These are phyloP conservation scores for Galerucella calmariensis DNA, from an alignment of 2,888 invertebrate genomes.

Conservation along the genomic window DNA sequence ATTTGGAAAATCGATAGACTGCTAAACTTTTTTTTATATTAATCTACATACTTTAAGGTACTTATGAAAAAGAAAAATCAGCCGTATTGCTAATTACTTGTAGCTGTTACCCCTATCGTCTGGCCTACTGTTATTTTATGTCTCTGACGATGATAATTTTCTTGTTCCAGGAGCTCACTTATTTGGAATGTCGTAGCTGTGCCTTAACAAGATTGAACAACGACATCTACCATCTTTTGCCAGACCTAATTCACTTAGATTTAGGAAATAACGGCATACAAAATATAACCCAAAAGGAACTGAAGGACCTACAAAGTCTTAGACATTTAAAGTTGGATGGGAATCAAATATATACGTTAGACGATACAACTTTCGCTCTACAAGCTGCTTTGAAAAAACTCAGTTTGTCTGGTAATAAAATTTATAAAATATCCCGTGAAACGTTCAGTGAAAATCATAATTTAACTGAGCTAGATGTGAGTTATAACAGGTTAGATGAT, in stretches of 20 bases:
- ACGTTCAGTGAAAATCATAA: slow-evolving; percentile 79
- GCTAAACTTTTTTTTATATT: too few relatives aligned
- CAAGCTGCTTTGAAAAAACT: slow-evolving; percentile 69
- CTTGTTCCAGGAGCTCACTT: slow-evolving; percentile 73
- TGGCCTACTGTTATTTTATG: too few relatives aligned
- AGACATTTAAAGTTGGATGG: slow-evolving; percentile 76
- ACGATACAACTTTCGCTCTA: slow-evolving; percentile 73
- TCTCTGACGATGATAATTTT: background rate
- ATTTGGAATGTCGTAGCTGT: slow-evolving; percentile 80
- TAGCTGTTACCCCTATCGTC: too few relatives aligned
- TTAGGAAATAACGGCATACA: slow-evolving; percentile 81
- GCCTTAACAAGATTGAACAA: slow-evolving; percentile 77
- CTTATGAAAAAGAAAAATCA: too few relatives aligned
- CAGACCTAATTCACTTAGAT: slow-evolving; percentile 77
- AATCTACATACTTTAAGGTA: too few relatives aligned
- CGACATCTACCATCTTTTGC: slow-evolving; percentile 79
- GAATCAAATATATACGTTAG: slow-evolving; percentile 77
- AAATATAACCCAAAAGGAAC: slow-evolving; percentile 75
- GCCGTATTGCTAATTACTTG: too few relatives aligned
- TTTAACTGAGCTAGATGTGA: slow-evolving; percentile 77
- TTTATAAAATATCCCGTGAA: slow-evolving; percentile 75
- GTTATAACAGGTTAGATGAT: slow-evolving; percentile 72
- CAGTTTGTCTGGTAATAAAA: slow-evolving; percentile 75
- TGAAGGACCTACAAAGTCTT: slow-evolving; percentile 73
- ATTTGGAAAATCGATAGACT: too few relatives aligned